These are phyloP conservation scores for Apantesis nais DNA, from an alignment of 2,888 invertebrate species.

Conservation along the genomic window DNA sequence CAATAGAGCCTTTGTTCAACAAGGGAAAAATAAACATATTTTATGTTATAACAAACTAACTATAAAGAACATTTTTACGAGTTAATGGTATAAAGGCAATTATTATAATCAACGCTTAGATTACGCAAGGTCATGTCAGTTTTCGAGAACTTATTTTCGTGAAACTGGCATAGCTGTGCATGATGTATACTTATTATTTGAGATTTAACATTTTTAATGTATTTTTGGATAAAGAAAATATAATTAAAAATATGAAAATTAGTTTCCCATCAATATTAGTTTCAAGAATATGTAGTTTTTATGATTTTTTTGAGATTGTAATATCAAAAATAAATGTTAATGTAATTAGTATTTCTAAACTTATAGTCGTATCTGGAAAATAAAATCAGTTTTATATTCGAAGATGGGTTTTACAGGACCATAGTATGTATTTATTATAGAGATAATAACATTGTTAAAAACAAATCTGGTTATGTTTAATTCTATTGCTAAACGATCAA, in stretches of 20 bases:
- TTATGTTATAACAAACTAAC: too few relatives aligned
- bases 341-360: not conserved
- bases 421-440: not conserved
- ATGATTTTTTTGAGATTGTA: too few relatives aligned
- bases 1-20: constrained; percentile 20
- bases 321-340: not conserved
- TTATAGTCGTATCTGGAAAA: not conserved
- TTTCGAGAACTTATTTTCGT: not conserved
- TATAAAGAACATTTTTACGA: not conserved
- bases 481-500: not conserved
- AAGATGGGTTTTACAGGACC: not conserved
- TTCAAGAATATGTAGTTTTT: not conserved
- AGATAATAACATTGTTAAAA: not conserved
- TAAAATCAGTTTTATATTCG: not conserved
- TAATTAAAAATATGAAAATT: not conserved
- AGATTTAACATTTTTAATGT: not conserved
- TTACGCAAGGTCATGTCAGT: constrained; percentile 4
- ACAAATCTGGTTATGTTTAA: not conserved
- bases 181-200: not conserved
- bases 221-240: not conserved
- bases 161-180: not conserved
- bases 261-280: not conserved
- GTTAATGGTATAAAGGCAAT: constrained; percentile 2
- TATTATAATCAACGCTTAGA: not conserved
- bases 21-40: constrained; percentile 14